A percentile compares a stretch with the other conserved stretches of the same genome.
Evolutionary conservation across 2,113 vertebrate genomes (phyloP).

Genomic region (Ceyx melanurus): DNA sequence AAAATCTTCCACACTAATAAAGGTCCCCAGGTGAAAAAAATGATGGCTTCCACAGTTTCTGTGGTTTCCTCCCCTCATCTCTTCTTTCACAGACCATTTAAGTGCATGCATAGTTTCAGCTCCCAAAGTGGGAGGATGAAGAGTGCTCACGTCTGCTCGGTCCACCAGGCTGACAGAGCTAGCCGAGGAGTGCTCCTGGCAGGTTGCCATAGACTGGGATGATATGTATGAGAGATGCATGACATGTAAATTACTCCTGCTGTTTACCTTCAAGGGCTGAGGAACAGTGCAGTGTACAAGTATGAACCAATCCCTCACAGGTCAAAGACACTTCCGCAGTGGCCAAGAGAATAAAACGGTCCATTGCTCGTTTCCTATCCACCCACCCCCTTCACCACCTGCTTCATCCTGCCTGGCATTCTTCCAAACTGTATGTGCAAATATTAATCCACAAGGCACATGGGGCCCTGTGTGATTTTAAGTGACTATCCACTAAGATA

Average conservation of each 20-base stretch:
- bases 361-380: neutral
- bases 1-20: neutral
- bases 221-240: neutral
- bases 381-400: neutral
- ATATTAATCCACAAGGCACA: neutral
- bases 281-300: neutral
- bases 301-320: neutral
- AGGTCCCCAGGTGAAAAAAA: neutral
- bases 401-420: neutral
- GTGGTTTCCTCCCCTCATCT: neutral
- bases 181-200: neutral
- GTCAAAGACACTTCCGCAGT: neutral
- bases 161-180: neutral
- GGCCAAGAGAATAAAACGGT: neutral
- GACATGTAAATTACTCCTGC: neutral
- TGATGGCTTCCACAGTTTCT: neutral
- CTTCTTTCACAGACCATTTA: neutral
- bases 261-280: neutral
- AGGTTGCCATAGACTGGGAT: neutral
- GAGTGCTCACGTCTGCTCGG: neutral
- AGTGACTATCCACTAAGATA: fast-evolving
- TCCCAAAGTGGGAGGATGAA: neutral
- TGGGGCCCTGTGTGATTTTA: neutral
- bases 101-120: neutral
- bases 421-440: neutral